Conservation (phyloP, 1,140 invertebrate genomes). For the Drosophila cardini region DNA sequence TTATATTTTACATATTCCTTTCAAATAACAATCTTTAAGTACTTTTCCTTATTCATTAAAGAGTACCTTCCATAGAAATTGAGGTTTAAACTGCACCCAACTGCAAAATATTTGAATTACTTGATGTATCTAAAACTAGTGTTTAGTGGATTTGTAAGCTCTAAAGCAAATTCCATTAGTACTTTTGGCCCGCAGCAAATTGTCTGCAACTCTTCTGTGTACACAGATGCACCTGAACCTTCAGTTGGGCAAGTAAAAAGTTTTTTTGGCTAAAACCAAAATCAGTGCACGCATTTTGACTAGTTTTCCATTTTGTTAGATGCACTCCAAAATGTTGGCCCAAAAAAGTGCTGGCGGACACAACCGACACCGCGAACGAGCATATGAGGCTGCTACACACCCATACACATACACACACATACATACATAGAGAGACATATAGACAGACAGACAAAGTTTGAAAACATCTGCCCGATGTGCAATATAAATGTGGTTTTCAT, state of each 20-base stretch:
- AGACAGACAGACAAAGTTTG: conserved; percentile 70
- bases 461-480: conserved; percentile 76
- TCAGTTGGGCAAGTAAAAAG: conserved; percentile 36
- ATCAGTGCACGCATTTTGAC: conserved; percentile 62
- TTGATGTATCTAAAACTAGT: not conserved
- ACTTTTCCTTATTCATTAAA: too few species aligned
- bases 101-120: not conserved
- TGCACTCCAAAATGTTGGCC: conserved; percentile 42
- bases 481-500: conserved; percentile 83
- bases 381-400: conserved; percentile 55
- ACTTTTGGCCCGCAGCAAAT: conserved; percentile 16
- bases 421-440: conserved; percentile 3
- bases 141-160: conserved; percentile 9
- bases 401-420: conserved; percentile 2
- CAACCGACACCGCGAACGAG: conserved; percentile 62
- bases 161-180: conserved; percentile 22
- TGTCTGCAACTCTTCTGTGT: conserved; percentile 28
- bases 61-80: too few species aligned
- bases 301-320: conserved; percentile 46
- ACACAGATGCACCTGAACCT: conserved; percentile 6
- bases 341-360: conserved; percentile 59
- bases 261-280: conserved; percentile 52
- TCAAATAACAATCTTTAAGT: too few species aligned
- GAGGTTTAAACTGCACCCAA: not conserved
- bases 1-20: too few species aligned